Evolutionary conservation across 2,797 vertebrate genomes (phyloP), one percentile per base, ranked within the genome.

Genomic region (Neosalanx taihuensis): DNA sequence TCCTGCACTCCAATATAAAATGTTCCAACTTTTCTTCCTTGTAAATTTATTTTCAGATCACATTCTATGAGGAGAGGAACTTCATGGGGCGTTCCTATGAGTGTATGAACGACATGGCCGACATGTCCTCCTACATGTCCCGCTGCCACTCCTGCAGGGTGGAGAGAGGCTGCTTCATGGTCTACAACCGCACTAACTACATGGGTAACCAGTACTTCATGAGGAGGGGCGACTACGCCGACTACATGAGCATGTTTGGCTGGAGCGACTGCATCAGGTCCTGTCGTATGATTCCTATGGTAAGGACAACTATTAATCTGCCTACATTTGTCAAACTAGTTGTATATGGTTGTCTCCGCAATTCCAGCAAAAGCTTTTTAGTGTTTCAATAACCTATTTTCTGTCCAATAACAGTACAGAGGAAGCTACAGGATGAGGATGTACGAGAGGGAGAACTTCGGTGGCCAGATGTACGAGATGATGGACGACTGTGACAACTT

Each of bases 371-470:
- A 10, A 37, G 10, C 6, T 37, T 6, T 37, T 35, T 35, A 26
- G 35, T 35, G 2, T 46, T 2, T 2, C 41, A 46, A 46, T 3
- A 13, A 37, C 6, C 12, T 67, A 6, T 67, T 46, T 5, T 17
- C 30, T 31, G 12, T 49, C 12, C 7, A 3, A 30, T 18, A 33
- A 61, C 72, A 73, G 72, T 0, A 83, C 79, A 75, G 75, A 0
- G 81, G 83, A 13, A 35, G 20, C 0, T 83, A 74, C 79, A 81
- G 79, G 67, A 85, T 85, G 79, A 83, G 3, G 75, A 82, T 85
- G 72, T 85, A 76, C 0, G 83, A 83, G 78, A 83, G 53, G 76
- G 79, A 82, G 74, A 82, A 82, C 78, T 82, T 79, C n/a, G 76
- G 74, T 3, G 80, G 83, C 5, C 67, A 73, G 75, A 79, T 67